Percentiles rank a stretch among this genome's conserved stretches.
Evolutionary conservation across 2,888 invertebrate genomes (phyloP).

Genomic region (Sarcophaga variegata): DNA sequence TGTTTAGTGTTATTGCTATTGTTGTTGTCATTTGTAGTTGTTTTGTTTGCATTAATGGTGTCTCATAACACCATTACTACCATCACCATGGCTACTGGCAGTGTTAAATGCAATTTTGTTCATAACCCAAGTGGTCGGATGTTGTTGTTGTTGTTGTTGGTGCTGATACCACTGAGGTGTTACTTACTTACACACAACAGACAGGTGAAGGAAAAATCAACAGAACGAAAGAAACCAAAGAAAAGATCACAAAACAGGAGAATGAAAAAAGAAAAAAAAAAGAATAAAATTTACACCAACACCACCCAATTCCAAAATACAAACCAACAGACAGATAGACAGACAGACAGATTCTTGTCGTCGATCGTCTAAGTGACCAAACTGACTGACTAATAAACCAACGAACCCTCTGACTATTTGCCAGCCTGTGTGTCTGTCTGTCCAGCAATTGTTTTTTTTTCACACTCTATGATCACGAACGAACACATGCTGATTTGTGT

Average conservation of each 20-base stretch:
- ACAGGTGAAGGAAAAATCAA: conserved; percentile 63
- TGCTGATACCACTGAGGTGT: not conserved
- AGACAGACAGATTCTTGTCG: not conserved
- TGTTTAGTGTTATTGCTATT: conserved; percentile 9
- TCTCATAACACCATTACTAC: conserved; percentile 54
- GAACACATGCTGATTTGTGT: conserved; percentile 61
- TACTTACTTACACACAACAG: conserved; percentile 54
- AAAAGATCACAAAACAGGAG: not conserved
- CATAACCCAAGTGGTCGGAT: not conserved
- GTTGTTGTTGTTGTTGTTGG: conserved; percentile 16
- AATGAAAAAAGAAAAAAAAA: conserved; percentile 3
- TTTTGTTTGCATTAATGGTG: conserved; percentile 7
- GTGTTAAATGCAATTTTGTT: conserved; percentile 44
- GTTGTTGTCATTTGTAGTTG: conserved; percentile 31
- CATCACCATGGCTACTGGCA: not conserved
- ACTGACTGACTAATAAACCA: conserved; percentile 23
- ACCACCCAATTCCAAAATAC: conserved; percentile 34
- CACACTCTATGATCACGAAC: conserved; percentile 54
- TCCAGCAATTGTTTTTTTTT: conserved; percentile 29
- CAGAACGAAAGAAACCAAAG: not conserved
- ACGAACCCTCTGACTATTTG: conserved; percentile 6
- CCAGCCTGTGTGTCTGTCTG: not conserved
- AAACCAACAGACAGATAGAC: not conserved
- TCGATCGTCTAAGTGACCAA: not conserved
- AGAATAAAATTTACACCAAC: conserved; percentile 35